Percentiles rank a stretch among this genome's conserved stretches.
These are phyloP conservation scores for Asobara japonica DNA, from an alignment of 1,140 invertebrate species.

Conservation along the genomic window DNA sequence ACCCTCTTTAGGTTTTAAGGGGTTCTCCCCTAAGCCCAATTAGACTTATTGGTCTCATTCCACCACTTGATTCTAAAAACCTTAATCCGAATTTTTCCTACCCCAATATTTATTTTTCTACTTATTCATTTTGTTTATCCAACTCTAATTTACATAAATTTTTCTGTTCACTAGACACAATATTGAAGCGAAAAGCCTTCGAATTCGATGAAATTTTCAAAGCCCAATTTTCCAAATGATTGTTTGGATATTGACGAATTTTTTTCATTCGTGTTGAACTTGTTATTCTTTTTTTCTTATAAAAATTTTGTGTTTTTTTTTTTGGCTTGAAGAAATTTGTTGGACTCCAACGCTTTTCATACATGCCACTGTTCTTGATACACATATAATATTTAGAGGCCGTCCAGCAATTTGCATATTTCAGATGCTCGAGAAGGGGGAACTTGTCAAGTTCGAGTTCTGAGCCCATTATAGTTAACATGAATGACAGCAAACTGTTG, in stretches of 20 bases:
- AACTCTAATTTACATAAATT: slow-evolving; percentile 39
- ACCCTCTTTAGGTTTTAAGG: too few relatives aligned
- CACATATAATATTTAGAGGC: slow-evolving; percentile 36
- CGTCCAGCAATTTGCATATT: slow-evolving; percentile 37
- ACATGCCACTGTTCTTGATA: slow-evolving; percentile 38
- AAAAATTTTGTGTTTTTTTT: not conserved
- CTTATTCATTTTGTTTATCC: too few relatives aligned
- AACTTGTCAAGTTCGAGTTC: not conserved
- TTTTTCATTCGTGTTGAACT: not conserved
- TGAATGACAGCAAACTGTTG: slow-evolving; percentile 54
- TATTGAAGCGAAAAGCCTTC: slow-evolving; percentile 19
- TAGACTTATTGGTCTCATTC: too few relatives aligned
- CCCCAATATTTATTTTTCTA: too few relatives aligned
- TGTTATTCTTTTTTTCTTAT: too few relatives aligned
- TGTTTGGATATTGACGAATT: not conserved
- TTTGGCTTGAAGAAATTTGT: not conserved
- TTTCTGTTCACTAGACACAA: slow-evolving; percentile 51
- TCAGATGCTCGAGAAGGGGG: not conserved
- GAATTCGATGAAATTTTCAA: not conserved
- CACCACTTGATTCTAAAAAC: too few relatives aligned
- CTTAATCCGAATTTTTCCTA: too few relatives aligned
- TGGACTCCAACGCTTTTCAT: slow-evolving; percentile 32
- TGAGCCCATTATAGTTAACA: not conserved
- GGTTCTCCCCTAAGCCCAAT: too few relatives aligned
- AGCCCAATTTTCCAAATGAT: too few relatives aligned